These are phyloP conservation scores for Rhea americana DNA, from an alignment of 2,113 vertebrate species.

Conservation along the genomic window DNA sequence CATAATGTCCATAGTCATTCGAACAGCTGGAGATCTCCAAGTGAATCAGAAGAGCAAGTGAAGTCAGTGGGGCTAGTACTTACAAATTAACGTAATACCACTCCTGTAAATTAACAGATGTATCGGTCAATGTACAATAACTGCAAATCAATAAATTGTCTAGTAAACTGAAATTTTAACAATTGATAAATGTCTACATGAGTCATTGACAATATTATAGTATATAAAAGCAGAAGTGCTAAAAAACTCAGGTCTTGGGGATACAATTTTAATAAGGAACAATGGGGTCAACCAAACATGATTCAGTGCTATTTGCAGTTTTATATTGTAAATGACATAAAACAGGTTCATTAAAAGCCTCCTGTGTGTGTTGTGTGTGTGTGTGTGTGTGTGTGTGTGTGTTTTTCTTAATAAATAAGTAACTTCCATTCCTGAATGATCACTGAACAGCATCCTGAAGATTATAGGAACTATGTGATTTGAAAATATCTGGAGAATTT, in stretches of 20 bases:
- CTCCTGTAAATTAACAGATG: background rate
- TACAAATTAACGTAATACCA: background rate
- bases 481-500: background rate
- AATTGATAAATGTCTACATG: background rate
- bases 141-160: background rate
- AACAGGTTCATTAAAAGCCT: background rate
- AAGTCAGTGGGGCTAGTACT: background rate
- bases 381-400: background rate
- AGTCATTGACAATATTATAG: background rate
- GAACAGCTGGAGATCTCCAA: background rate
- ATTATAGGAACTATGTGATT: background rate
- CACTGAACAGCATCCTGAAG: background rate
- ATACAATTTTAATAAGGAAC: background rate
- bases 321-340: background rate
- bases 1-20: background rate
- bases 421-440: background rate
- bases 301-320: background rate
- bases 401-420: background rate
- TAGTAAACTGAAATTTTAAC: background rate
- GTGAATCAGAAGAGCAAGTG: fast-evolving
- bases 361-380: background rate
- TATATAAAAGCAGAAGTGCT: background rate
- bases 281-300: background rate
- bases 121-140: background rate
- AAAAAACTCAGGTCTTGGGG: background rate